Conservation (phyloP, 2,113 vertebrate genomes). For the Microcebus ravelobensis region DNA sequence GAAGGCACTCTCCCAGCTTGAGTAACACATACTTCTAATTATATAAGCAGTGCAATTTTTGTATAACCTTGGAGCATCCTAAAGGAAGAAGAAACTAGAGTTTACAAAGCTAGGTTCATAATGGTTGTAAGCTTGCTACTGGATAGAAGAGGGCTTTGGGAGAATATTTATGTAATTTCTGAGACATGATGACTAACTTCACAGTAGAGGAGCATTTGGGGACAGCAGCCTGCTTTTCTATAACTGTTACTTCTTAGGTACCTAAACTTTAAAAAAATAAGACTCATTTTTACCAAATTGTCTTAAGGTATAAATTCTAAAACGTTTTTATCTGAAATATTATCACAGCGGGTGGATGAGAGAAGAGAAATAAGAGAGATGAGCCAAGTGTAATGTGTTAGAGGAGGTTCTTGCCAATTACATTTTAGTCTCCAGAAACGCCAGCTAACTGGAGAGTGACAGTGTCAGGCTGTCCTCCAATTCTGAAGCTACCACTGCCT, state of each 20-base stretch:
- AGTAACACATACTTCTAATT: conserved; percentile 27
- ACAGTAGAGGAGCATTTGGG: not conserved
- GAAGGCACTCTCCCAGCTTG: not conserved
- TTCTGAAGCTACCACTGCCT: not conserved
- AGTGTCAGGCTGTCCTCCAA: not conserved
- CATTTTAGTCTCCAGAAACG: not conserved
- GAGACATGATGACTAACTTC: not conserved
- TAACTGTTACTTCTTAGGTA: not conserved
- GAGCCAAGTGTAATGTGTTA: not conserved
- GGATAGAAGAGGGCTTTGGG: not conserved
- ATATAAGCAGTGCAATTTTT: not conserved
- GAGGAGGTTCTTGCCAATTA: not conserved
- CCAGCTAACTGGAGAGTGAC: not conserved
- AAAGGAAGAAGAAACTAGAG: not conserved
- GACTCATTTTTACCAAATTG: not conserved
- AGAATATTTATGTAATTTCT: conserved; percentile 45
- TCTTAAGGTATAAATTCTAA: not conserved
- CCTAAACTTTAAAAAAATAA: conserved; percentile 33
- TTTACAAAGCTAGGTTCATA: not conserved
- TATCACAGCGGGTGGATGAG: not conserved
- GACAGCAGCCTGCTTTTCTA: not conserved
- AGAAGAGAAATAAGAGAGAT: not conserved
- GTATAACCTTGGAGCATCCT: not conserved
- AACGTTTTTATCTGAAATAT: not conserved
- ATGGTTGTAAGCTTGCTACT: not conserved